Base-by-base conservation (phyloP, 2,797 vertebrate genomes). In the Tadarida brasiliensis region DNA sequence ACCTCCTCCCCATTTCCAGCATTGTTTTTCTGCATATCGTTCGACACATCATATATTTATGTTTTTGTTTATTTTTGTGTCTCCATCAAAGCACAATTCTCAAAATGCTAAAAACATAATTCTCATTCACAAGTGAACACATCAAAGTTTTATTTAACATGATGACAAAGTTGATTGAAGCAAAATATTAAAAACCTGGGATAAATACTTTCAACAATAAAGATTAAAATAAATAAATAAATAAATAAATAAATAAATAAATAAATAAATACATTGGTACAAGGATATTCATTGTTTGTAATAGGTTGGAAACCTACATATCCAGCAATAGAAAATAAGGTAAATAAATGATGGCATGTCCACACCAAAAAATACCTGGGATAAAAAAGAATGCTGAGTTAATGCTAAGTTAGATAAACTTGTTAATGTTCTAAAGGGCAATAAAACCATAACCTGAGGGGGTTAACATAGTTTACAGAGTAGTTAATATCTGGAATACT, bases 91-190 rank as follows among this genome's bases (percentile, higher is more conserved):
- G 17, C 11, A 70, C n/a, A 83, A 80, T n/a, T 56, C 35, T 94
- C 76, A 92, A 94, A 92, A 19, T 83, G 54, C 56, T 95, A 87
- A 94, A 63, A 92, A 63, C 28, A 87, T n/a, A 87, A 30, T 49
- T 87, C 33, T 87, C 49, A 51, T 17, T 44, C 35, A 30, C 39
- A 77, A 28, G 26, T 91, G 28, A 95, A 26, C 11, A 78, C 20
- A n/a, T 61, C 57, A 80, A 67, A 56, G 47, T 57, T 90, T 76
- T 90, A 86, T 56, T 63, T 78, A 83, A 71, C 12, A 30, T 49
- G 24, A 39, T n/a, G 9, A 87, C 9, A 63, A 95, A 87, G 33
- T 63, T 65, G 2, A 74, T 90, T 76, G 71, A 92, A 95, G 80
- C 68, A 33, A 87, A 89, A 84, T 93, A 44, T 57, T 83, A 65